Evolutionary conservation across 2,797 vertebrate species (phyloP).

Genomic region (Astyanax mexicanus): DNA sequence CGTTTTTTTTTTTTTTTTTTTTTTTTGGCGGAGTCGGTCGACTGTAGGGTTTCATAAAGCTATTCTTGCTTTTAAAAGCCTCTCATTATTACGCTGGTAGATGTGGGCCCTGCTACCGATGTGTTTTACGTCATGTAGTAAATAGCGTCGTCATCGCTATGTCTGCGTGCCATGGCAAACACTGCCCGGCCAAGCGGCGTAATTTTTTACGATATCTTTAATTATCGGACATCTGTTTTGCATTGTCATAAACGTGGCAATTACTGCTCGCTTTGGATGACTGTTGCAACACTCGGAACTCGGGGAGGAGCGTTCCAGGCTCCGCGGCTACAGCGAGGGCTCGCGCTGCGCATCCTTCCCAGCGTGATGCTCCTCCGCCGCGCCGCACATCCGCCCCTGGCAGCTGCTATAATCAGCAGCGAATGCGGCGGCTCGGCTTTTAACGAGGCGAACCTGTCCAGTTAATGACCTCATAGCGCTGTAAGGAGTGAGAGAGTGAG

Average conservation of each 20-base stretch:
- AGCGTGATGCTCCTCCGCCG: slow-evolving; percentile 1
- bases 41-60: slow-evolving; percentile 38
- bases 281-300: slow-evolving; percentile 36
- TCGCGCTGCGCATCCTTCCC: slow-evolving; percentile 25
- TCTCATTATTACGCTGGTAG: slow-evolving; percentile 50
- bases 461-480: slow-evolving; percentile 71
- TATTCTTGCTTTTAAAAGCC: slow-evolving; percentile 30
- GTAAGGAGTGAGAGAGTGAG: slow-evolving; percentile 55
- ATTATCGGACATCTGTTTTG: slow-evolving; percentile 58
- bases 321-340: slow-evolving; percentile 27
- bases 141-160: slow-evolving; percentile 45
- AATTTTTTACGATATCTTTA: slow-evolving; percentile 53
- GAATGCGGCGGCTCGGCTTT: slow-evolving; percentile 47
- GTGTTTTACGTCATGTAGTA: slow-evolving; percentile 57
- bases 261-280: slow-evolving; percentile 50
- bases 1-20: no score
- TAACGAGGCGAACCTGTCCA: slow-evolving; percentile 67
- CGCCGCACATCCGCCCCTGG: slow-evolving; percentile 14
- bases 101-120: slow-evolving; percentile 56
- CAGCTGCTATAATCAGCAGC: slow-evolving; percentile 41
- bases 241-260: slow-evolving; percentile 57
- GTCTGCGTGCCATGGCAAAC: slow-evolving; percentile 48
- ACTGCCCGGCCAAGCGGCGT: slow-evolving; percentile 41
- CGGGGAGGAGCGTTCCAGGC: not conserved
- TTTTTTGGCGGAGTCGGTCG: slow-evolving; percentile 8